These are phyloP conservation scores for Brachionus calyciflorus DNA, from an alignment of 1,140 invertebrate species.

Conservation along the genomic window DNA sequence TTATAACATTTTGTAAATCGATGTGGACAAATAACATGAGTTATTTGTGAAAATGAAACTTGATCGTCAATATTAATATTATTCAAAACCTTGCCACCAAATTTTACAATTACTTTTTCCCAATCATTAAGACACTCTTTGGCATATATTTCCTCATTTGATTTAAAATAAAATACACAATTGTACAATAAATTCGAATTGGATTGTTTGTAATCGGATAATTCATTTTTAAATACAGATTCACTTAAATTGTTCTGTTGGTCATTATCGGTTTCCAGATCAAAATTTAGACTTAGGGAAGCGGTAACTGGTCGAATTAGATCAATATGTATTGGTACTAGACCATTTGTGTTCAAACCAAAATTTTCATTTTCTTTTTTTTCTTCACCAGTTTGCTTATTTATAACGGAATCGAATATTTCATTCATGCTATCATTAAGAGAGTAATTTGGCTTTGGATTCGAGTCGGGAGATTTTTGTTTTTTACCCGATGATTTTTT, in stretches of 20 bases:
- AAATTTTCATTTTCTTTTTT: background rate
- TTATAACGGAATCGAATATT: slow-evolving; percentile 43
- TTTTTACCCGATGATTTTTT: background rate
- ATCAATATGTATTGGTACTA: slow-evolving; percentile 4
- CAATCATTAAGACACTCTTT: slow-evolving; percentile 29
- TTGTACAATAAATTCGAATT: background rate
- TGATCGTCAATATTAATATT: background rate
- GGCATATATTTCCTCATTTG: background rate
- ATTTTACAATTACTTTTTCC: slow-evolving; percentile 8
- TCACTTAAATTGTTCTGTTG: background rate
- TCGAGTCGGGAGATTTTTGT: background rate
- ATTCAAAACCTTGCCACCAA: slow-evolving; percentile 3
- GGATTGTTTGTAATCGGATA: background rate
- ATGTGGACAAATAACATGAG: slow-evolving; percentile 38
- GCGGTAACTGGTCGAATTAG: background rate
- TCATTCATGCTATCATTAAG: slow-evolving; percentile 36
- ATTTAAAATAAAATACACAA: slow-evolving; percentile 29
- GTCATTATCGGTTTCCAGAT: background rate
- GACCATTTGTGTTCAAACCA: slow-evolving; percentile 17
- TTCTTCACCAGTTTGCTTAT: background rate
- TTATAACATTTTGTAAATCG: slow-evolving; percentile 18
- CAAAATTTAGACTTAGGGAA: slow-evolving; percentile 17
- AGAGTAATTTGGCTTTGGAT: background rate
- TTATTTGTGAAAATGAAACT: background rate
- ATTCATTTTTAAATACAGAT: background rate